phyloP scores from a whole-genome alignment of 1,140 invertebrate genomes.

The Brachionus manjavacas region DNA sequence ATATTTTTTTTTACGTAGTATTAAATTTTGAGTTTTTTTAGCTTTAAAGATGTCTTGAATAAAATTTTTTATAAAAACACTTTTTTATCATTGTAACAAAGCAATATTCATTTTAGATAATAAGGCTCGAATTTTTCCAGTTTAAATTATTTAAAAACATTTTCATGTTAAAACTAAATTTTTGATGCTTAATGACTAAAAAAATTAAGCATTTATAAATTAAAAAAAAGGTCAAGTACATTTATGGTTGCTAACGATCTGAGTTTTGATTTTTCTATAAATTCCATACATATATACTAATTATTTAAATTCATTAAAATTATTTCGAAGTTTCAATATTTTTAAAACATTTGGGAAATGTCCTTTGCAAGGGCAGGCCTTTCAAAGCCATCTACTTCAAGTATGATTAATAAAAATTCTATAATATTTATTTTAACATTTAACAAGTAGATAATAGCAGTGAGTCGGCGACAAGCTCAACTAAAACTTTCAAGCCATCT shows the following conservation, averaged over 20 bases:
- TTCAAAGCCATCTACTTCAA: background rate
- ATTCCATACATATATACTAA: slow-evolving; percentile 13
- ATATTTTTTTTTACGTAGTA: background rate
- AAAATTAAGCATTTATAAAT: background rate
- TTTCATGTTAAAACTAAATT: background rate
- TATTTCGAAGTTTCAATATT: background rate
- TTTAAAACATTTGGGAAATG: background rate
- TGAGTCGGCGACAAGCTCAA: background rate
- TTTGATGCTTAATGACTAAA: background rate
- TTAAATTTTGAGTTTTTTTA: background rate
- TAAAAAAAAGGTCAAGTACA: slow-evolving; percentile 23
- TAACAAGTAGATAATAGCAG: background rate
- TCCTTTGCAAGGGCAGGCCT: slow-evolving; percentile 15
- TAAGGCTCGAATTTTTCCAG: no score
- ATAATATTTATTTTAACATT: background rate
- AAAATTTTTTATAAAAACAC: background rate
- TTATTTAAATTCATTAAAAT: background rate
- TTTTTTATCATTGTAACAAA: no score
- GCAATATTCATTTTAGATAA: no score
- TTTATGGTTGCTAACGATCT: slow-evolving; percentile 26
- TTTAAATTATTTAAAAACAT: no score
- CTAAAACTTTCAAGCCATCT: slow-evolving; percentile 47
- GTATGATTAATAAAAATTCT: background rate
- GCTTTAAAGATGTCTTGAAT: background rate
- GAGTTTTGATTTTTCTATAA: slow-evolving; percentile 7